Percentiles rank a stretch among this genome's conserved stretches.
These are phyloP conservation scores for Xenopus borealis DNA, from an alignment of 2,113 vertebrate species.

Conservation along the genomic window DNA sequence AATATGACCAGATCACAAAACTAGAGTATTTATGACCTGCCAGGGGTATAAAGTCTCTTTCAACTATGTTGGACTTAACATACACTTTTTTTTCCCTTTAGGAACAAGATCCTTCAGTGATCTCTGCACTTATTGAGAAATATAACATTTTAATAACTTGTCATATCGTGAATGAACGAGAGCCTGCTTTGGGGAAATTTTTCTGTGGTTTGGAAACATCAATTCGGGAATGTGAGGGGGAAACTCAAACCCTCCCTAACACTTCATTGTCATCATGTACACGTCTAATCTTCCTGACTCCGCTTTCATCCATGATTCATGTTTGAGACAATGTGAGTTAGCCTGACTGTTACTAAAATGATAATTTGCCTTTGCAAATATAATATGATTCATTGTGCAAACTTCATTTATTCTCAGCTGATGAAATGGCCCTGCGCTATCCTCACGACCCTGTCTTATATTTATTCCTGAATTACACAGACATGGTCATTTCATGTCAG, in stretches of 20 bases:
- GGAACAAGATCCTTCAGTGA: not conserved
- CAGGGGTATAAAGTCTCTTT: slow-evolving; percentile 3
- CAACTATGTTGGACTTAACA: slow-evolving; percentile 6
- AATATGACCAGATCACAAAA: slow-evolving; percentile 11
- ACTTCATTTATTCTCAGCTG: slow-evolving; percentile 32
- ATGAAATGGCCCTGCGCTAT: slow-evolving; percentile 19
- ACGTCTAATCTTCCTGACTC: not conserved
- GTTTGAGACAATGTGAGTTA: not conserved
- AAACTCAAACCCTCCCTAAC: slow-evolving; percentile 7
- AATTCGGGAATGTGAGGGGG: slow-evolving; percentile 3
- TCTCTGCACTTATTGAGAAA: slow-evolving; percentile 8
- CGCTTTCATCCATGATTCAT: slow-evolving; percentile 21
- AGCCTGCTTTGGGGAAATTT: no score
- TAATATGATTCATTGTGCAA: not conserved
- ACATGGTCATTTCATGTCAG: not conserved
- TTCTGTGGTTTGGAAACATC: not conserved
- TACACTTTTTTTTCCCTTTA: not conserved
- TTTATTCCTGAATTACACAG: slow-evolving; percentile 15
- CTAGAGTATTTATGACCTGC: slow-evolving; percentile 16
- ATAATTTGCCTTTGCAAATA: slow-evolving; percentile 10
- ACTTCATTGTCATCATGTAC: slow-evolving; percentile 4
- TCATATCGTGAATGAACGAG: not conserved
- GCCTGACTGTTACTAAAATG: not conserved
- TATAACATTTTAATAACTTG: slow-evolving; percentile 15
- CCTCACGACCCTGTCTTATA: slow-evolving; percentile 6